Evolutionary conservation across 1,140 invertebrate species (phyloP), one percentile per base, ranked within the genome.

Genomic region (Panagrolaimus sp.): DNA sequence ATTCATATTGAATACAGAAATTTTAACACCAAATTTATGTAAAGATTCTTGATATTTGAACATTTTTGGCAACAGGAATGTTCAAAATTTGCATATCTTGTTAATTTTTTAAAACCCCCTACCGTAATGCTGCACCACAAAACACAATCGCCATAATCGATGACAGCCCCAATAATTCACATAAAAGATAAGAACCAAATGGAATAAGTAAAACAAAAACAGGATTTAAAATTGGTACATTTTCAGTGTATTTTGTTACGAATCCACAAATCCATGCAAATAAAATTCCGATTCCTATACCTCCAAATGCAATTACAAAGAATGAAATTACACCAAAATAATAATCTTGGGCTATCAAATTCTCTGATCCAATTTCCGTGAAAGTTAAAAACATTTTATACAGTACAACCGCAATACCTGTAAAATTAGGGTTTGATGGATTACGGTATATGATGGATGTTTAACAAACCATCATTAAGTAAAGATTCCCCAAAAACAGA

Each of bases 401-500:
- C 75, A 96, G 86, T 15, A 95, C 78, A 76, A 80, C 17, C 46
- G 68, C 12, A 12, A 17, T 46, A 48, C 7, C 43, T 17, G 52
- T 26, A 48, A n/a, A n/a, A 24, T 46, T 21, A 58, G 15, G 52
- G 17, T 73, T 14, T n/a, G n/a, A n/a, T n/a, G n/a, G n/a, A n/a
- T 73, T 64, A 28, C 4, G 4, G 63, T 17, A 10, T 48, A 9
- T 5, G 0, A 14, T 2, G 70, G 1, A n/a, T 15, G 43, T 10
- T 28, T 62, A n/a, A n/a, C 24, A 96, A 92, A 70, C 92, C 93
- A 85, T 96, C 93, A 85, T 98, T 98, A 48, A 98, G 88, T 68
- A 98, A 87, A 43, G 94, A 96, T 85, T 98, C 96, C 45, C 96
- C 96, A 86, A 98, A 98, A 12, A 98, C 94, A 48, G 97, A 91